Percentiles rank a stretch among this genome's conserved stretches.
Conservation (phyloP, 2,113 vertebrate species). For the Grallaria varia region DNA sequence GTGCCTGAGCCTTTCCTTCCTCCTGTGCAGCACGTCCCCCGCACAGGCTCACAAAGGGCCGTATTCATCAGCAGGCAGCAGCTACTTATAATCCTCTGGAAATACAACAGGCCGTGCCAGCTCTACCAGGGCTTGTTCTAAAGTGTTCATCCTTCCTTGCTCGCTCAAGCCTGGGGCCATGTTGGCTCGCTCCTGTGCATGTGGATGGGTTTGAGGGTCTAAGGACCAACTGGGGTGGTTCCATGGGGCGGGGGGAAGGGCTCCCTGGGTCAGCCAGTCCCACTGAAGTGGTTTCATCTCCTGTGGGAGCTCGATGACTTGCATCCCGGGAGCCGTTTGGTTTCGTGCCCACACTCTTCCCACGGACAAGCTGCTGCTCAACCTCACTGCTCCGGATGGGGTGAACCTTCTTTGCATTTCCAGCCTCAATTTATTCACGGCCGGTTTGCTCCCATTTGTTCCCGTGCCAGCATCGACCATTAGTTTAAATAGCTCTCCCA, state of each 20-base stretch:
- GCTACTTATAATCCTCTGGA: not conserved
- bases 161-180: not conserved
- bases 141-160: not conserved
- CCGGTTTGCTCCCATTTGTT: conserved; percentile 12
- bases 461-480: not conserved
- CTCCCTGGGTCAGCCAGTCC: not conserved
- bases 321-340: not conserved
- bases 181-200: not conserved
- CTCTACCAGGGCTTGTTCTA: not conserved
- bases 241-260: not conserved
- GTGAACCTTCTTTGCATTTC: not conserved
- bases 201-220: not conserved
- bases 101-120: conserved; percentile 36
- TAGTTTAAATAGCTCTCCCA: not conserved
- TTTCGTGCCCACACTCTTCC: conserved; percentile 1
- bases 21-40: conserved; percentile 12
- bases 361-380: conserved; percentile 4
- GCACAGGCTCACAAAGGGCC: not conserved
- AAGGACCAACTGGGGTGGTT: not conserved
- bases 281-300: not conserved
- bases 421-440: conserved; percentile 6
- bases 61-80: conserved; percentile 28
- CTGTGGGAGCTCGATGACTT: not conserved
- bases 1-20: not conserved
- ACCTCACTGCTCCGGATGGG: not conserved